These are phyloP conservation scores for Pholis gunnellus DNA, from an alignment of 2,113 vertebrate species.

Conservation along the genomic window DNA sequence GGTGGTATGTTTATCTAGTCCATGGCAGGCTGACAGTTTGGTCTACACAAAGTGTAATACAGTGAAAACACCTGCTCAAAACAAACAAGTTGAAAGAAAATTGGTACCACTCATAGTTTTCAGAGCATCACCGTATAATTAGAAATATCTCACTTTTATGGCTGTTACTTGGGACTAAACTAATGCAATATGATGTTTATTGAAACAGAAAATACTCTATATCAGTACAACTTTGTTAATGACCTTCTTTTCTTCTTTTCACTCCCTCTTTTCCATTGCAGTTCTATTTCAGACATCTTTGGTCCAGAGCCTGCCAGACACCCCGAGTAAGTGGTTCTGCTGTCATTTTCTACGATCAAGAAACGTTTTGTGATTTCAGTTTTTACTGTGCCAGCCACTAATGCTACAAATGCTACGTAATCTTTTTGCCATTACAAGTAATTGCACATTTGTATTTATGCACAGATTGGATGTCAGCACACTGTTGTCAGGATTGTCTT, in stretches of 20 bases:
- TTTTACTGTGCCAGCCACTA: neutral
- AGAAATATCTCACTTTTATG: neutral
- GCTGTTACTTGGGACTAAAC: neutral
- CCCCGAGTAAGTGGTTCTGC: conserved; percentile 65
- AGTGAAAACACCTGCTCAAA: neutral
- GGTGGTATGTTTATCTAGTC: neutral
- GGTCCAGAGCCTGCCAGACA: conserved; percentile 59
- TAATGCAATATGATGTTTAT: neutral
- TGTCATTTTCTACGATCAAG: conserved; percentile 5
- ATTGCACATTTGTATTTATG: neutral
- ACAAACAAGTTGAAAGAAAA: neutral
- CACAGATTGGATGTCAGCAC: neutral
- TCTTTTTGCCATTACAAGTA: neutral
- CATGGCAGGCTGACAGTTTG: neutral
- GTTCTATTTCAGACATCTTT: conserved; percentile 79
- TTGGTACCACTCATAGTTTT: neutral
- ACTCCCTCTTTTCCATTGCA: conserved; percentile 36
- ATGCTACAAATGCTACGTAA: neutral
- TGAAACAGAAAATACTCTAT: neutral
- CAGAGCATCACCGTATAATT: neutral
- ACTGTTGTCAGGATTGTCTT: neutral
- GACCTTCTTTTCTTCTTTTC: conserved; percentile 1
- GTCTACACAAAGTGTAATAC: neutral
- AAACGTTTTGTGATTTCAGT: conserved; percentile 1
- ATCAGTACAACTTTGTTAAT: conserved; percentile 13